These are phyloP conservation scores for Gasteruption jaculator DNA, from an alignment of 2,888 invertebrate species.

Conservation along the genomic window DNA sequence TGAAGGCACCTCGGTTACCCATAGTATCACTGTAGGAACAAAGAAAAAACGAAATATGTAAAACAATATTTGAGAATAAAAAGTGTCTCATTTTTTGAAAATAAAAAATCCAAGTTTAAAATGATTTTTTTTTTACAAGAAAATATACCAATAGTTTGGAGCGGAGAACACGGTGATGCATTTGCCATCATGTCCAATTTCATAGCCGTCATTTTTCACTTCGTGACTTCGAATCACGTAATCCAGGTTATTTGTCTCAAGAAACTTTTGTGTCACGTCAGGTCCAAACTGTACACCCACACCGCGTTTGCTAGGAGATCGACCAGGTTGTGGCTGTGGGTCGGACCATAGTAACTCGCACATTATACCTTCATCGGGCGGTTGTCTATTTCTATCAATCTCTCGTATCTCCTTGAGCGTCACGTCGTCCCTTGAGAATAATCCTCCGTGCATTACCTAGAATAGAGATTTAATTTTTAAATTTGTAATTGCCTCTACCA, in stretches of 20 bases:
- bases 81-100: too few relatives aligned
- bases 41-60: slow-evolving; percentile 7
- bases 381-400: slow-evolving; percentile 90
- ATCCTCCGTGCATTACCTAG: slow-evolving; percentile 95
- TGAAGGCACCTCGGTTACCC: slow-evolving; percentile 98
- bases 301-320: slow-evolving; percentile 92
- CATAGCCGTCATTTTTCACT: slow-evolving; percentile 95
- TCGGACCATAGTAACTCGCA: slow-evolving; percentile 99
- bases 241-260: slow-evolving; percentile 79
- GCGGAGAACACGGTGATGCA: slow-evolving; percentile 99
- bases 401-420: slow-evolving; percentile 88
- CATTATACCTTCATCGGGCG: slow-evolving; percentile 95
- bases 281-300: slow-evolving; percentile 99
- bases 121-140: not conserved
- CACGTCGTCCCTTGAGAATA: slow-evolving; percentile 90
- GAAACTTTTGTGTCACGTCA: slow-evolving; percentile 87
- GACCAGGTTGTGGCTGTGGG: slow-evolving; percentile 84
- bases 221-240: slow-evolving; percentile 97
- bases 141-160: slow-evolving; percentile 93
- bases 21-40: slow-evolving; percentile 90
- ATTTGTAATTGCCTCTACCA: too few relatives aligned
- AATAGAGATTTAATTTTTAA: slow-evolving; percentile 1
- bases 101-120: not conserved
- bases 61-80: too few relatives aligned
- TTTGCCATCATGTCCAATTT: slow-evolving; percentile 88